A percentile compares a stretch with the other conserved stretches of the same genome.
These are phyloP conservation scores for Setophaga coronata DNA, from an alignment of 2,113 vertebrate genomes.

Conservation along the genomic window DNA sequence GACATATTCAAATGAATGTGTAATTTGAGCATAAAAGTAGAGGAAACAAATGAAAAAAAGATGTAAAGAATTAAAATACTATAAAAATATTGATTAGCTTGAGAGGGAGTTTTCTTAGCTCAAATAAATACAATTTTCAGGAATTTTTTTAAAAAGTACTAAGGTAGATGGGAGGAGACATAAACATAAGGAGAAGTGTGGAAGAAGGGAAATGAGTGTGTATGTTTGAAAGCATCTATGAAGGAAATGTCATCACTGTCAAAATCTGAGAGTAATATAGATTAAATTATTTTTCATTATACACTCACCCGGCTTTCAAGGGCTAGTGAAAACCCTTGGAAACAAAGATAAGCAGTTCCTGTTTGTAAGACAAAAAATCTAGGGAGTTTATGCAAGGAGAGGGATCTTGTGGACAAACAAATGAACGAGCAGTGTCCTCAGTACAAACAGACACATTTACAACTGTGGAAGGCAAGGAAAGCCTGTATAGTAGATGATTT, in stretches of 20 bases:
- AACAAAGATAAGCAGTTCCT: not conserved
- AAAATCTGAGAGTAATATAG: not conserved
- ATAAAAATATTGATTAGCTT: not conserved
- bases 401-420: not conserved
- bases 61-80: not conserved
- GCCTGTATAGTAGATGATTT: not conserved
- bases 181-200: not conserved
- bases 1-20: not conserved
- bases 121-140: not conserved
- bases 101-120: not conserved
- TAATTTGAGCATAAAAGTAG: not conserved
- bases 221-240: not conserved
- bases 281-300: not conserved
- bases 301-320: not conserved
- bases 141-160: not conserved
- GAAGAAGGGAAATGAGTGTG: not conserved
- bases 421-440: rapidly evolving
- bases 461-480: not conserved
- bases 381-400: not conserved
- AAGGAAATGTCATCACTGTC: not conserved
- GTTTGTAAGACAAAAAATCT: not conserved
- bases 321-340: not conserved
- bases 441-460: not conserved
- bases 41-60: not conserved
- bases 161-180: not conserved